These are phyloP conservation scores for Liparis tanakae DNA, from an alignment of 2,797 vertebrate species.

Conservation along the genomic window DNA sequence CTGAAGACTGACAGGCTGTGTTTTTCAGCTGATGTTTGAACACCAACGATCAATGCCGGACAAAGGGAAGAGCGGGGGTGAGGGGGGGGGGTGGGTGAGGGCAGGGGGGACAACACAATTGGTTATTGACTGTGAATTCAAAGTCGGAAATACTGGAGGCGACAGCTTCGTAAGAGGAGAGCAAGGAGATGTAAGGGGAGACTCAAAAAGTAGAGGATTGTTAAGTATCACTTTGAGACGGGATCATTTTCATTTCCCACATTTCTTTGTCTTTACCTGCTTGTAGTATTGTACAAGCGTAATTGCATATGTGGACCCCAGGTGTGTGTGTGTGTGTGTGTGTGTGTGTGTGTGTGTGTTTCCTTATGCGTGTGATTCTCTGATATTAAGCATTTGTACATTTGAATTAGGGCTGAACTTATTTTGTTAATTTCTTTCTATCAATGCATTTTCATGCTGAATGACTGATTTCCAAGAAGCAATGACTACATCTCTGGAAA, in stretches of 20 bases:
- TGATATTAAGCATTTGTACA: not conserved
- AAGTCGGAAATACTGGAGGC: conserved; percentile 80
- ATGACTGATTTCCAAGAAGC: too few species aligned
- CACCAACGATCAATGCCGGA: conserved; percentile 82
- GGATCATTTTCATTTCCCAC: conserved; percentile 41
- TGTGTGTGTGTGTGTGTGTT: not conserved
- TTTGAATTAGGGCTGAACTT: not conserved
- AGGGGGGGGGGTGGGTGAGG: conserved; percentile 58
- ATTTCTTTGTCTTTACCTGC: conserved; percentile 47
- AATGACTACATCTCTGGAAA: too few species aligned
- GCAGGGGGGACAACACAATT: conserved; percentile 82
- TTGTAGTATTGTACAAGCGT: conserved; percentile 8
- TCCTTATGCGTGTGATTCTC: not conserved
- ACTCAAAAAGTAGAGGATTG: conserved; percentile 39
- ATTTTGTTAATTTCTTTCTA: too few species aligned
- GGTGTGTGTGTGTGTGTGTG: not conserved
- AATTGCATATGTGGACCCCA: conserved; percentile 27
- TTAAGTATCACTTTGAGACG: conserved; percentile 45
- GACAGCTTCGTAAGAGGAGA: conserved; percentile 71
- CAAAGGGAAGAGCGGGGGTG: conserved; percentile 76
- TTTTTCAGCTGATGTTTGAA: conserved; percentile 80
- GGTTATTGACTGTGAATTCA: conserved; percentile 86
- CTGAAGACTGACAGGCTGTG: conserved; percentile 79
- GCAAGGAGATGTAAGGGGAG: conserved; percentile 37
- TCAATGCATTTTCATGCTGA: too few species aligned